Conservation (phyloP, 2,888 invertebrate genomes). For the Eupsilia transversa region DNA sequence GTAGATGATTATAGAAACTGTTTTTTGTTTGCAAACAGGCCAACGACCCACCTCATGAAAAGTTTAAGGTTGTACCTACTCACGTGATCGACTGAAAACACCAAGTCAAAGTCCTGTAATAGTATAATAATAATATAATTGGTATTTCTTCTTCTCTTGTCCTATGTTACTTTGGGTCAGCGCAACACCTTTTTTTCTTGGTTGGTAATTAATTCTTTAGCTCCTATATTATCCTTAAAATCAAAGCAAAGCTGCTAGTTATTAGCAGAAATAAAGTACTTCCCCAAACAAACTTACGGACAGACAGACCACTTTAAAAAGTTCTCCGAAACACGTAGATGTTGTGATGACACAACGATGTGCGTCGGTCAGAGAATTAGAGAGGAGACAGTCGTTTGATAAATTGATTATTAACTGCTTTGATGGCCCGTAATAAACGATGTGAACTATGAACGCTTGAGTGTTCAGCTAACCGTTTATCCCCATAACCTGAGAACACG, state of each 20-base stretch:
- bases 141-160: not conserved
- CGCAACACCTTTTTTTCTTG: not conserved
- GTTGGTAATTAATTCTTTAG: not conserved
- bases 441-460: constrained; percentile 29
- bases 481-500: constrained; percentile 36
- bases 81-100: not conserved
- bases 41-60: not conserved
- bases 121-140: not conserved
- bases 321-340: not conserved
- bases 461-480: constrained; percentile 24
- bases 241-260: not conserved
- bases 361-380: constrained; percentile 18
- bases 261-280: not conserved
- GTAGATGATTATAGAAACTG: not conserved
- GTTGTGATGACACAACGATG: not conserved
- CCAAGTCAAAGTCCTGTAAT: not conserved
- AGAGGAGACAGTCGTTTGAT: constrained; percentile 45
- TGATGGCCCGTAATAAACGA: constrained; percentile 20
- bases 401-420: constrained; percentile 46
- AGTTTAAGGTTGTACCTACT: not conserved
- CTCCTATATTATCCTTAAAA: not conserved
- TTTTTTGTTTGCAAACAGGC: not conserved
- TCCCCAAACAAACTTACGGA: not conserved
- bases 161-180: not conserved
- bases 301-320: not conserved